Evolutionary conservation across 2,888 invertebrate species (phyloP).

Genomic region (Cheilosia variabilis): DNA sequence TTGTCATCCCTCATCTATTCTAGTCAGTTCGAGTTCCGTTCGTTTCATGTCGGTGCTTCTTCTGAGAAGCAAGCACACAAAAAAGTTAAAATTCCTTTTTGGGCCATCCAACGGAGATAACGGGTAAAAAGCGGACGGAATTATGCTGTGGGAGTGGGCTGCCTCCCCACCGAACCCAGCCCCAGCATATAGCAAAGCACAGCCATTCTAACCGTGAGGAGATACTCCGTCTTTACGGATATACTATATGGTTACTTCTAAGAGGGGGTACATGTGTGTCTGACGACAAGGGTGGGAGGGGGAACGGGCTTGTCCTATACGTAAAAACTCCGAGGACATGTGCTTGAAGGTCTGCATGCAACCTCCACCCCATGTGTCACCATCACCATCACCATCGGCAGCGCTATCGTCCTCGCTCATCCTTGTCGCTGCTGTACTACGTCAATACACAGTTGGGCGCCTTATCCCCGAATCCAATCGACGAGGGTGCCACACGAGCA

Average conservation of each 20-base stretch:
- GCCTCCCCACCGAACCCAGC: neutral
- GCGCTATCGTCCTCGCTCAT: slow-evolving; percentile 59
- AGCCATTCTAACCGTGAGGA: slow-evolving; percentile 59
- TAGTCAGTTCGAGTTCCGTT: slow-evolving; percentile 75
- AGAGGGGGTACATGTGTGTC: slow-evolving; percentile 44
- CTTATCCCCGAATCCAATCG: slow-evolving; percentile 64
- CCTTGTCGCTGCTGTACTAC: slow-evolving; percentile 44
- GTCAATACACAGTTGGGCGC: slow-evolving; percentile 58
- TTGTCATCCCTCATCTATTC: slow-evolving; percentile 76
- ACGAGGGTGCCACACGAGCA: slow-evolving; percentile 20
- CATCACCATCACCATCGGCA: slow-evolving; percentile 39
- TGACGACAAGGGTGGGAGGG: slow-evolving; percentile 25
- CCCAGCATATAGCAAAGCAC: slow-evolving; percentile 3
- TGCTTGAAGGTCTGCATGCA: slow-evolving; percentile 71
- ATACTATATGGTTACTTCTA: slow-evolving; percentile 64
- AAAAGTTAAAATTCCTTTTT: slow-evolving; percentile 51
- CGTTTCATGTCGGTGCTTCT: slow-evolving; percentile 73
- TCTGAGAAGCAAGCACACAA: slow-evolving; percentile 56
- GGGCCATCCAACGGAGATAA: slow-evolving; percentile 71
- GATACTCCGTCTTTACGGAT: slow-evolving; percentile 57
- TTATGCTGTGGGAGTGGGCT: slow-evolving; percentile 50
- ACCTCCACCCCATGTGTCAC: slow-evolving; percentile 51
- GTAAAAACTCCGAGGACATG: slow-evolving; percentile 72
- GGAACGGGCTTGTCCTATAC: slow-evolving; percentile 66
- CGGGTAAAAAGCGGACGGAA: slow-evolving; percentile 73